Evolutionary conservation across 2,113 vertebrate genomes (phyloP).

Genomic region (Morone saxatilis): DNA sequence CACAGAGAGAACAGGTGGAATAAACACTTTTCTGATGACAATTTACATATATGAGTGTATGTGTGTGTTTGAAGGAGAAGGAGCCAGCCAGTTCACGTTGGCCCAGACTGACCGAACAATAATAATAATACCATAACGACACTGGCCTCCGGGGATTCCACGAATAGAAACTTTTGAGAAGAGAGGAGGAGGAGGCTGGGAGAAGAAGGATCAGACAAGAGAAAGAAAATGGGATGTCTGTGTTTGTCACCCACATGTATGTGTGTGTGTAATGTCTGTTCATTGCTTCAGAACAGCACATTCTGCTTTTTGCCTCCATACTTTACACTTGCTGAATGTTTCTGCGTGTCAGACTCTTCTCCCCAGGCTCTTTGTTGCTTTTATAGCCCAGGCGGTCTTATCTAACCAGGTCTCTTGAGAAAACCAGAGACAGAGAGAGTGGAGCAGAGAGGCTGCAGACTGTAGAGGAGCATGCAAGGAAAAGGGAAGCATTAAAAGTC

Average conservation of each 20-base stretch:
- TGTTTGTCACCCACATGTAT: constrained; percentile 61
- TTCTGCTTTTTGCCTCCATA: constrained; percentile 39
- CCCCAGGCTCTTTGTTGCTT: constrained; percentile 69
- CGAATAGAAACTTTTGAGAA: constrained; percentile 65
- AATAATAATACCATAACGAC: constrained; percentile 44
- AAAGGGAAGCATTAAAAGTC: constrained; percentile 50
- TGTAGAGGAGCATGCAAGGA: constrained; percentile 19
- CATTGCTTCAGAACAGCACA: constrained; percentile 43
- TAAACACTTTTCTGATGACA: constrained; percentile 25
- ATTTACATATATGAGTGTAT: neutral
- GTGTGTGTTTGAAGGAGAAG: neutral
- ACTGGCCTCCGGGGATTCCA: constrained; percentile 56
- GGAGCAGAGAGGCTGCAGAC: constrained; percentile 42
- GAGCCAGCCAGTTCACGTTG: constrained; percentile 15
- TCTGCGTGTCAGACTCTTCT: constrained; percentile 58
- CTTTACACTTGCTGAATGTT: constrained; percentile 65
- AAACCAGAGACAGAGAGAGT: constrained; percentile 24
- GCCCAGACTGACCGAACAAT: constrained; percentile 39
- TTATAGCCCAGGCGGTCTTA: constrained; percentile 72
- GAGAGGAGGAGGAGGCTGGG: constrained; percentile 39
- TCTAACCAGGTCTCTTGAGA: constrained; percentile 74
- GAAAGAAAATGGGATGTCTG: constrained; percentile 66
- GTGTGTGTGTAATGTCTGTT: constrained; percentile 41
- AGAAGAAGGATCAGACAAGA: constrained; percentile 49
- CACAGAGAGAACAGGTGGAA: constrained; percentile 51